These are phyloP conservation scores for Botia almorhae DNA, from an alignment of 2,797 vertebrate genomes.

Conservation along the genomic window DNA sequence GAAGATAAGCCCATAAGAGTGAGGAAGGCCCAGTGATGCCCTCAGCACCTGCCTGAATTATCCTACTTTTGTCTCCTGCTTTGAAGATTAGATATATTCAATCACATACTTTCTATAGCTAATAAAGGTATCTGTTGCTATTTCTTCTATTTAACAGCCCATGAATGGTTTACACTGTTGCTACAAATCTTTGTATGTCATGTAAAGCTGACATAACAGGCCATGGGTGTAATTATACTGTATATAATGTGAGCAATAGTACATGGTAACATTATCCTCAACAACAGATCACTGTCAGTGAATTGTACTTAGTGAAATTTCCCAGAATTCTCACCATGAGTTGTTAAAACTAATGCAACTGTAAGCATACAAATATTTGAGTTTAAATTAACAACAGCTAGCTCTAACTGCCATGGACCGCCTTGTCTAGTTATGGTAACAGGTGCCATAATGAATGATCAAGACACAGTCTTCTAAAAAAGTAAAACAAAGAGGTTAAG, in stretches of 20 bases:
- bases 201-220: constrained; percentile 3
- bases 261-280: constrained; percentile 12
- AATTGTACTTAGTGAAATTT: background rate
- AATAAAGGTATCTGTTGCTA: constrained; percentile 16
- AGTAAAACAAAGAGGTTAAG: too few relatives aligned
- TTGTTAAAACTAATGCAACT: background rate
- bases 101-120: constrained; percentile 12
- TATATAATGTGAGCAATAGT: constrained; percentile 3
- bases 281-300: background rate
- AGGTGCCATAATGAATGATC: too few relatives aligned
- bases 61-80: background rate
- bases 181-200: background rate
- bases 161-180: background rate
- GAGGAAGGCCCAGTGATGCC: constrained; percentile 17
- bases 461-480: too few relatives aligned
- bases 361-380: too few relatives aligned
- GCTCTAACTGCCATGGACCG: too few relatives aligned
- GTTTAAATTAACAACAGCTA: background rate
- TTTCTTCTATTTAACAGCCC: constrained; percentile 7
- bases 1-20: constrained; percentile 38
- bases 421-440: too few relatives aligned
- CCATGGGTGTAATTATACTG: background rate
- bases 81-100: background rate
- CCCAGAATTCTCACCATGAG: constrained; percentile 12
- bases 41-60: constrained; percentile 39